Conservation (phyloP, 2,797 vertebrate genomes). For the Microctenopoma steveboyesi region DNA sequence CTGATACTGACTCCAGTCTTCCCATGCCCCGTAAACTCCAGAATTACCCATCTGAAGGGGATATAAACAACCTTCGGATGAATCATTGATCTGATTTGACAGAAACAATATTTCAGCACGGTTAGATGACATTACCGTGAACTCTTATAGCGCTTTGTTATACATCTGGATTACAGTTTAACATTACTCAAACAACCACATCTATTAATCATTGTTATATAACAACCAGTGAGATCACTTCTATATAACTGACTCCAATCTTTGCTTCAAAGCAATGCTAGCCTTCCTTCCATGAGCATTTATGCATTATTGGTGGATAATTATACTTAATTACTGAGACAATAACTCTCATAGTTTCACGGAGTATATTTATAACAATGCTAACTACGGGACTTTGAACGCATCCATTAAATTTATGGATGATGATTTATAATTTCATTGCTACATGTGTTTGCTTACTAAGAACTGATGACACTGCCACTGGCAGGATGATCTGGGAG, state of each 20-base stretch:
- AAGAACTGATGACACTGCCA: conserved; percentile 46
- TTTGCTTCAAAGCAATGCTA: too few relatives aligned
- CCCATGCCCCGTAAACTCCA: background rate
- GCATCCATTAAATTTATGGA: background rate
- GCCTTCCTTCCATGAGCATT: background rate
- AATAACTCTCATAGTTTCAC: background rate
- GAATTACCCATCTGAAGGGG: background rate
- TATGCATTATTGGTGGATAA: background rate
- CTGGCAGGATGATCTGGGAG: conserved; percentile 57
- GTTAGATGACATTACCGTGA: background rate
- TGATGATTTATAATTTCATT: background rate
- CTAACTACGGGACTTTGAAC: background rate
- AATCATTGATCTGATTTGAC: background rate
- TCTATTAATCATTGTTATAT: too few relatives aligned
- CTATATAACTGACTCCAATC: too few relatives aligned
- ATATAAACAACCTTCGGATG: background rate
- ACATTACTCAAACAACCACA: background rate
- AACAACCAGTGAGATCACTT: too few relatives aligned
- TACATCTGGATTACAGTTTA: background rate
- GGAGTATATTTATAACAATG: background rate
- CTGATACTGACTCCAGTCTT: background rate
- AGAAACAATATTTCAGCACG: background rate
- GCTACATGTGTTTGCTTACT: conserved; percentile 57
- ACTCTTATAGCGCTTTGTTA: background rate
- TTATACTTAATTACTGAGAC: background rate